Conservation (phyloP, 2,888 invertebrate genomes). For the Brachyopa scutellaris region DNA sequence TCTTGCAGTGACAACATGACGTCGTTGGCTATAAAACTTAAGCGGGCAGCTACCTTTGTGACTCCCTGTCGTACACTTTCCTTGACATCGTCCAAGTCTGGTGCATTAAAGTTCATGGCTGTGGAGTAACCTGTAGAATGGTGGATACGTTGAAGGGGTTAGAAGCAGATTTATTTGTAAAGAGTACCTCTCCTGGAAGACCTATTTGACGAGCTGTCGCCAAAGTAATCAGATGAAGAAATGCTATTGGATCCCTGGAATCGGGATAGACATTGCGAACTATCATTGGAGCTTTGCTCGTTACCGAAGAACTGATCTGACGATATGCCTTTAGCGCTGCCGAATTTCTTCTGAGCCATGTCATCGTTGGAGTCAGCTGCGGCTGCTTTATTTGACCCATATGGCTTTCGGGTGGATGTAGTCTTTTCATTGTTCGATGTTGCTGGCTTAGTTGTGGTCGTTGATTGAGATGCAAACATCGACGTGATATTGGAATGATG, state of each 20-base stretch:
- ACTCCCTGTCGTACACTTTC: constrained; percentile 98
- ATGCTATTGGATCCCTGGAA: constrained; percentile 98
- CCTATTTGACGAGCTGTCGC: constrained; percentile 82
- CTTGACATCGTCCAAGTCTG: constrained; percentile 97
- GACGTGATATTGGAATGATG: constrained; percentile 79
- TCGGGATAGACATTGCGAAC: constrained; percentile 85
- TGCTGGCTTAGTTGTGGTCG: constrained; percentile 31
- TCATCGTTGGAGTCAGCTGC: constrained; percentile 82
- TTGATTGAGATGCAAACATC: constrained; percentile 77
- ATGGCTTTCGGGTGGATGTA: constrained; percentile 67
- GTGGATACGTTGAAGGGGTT: constrained; percentile 14
- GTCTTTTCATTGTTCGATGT: constrained; percentile 69
- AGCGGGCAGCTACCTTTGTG: constrained; percentile 97
- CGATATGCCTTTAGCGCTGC: constrained; percentile 98
- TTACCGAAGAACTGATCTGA: constrained; percentile 98
- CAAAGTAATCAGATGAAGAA: constrained; percentile 98
- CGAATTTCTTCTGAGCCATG: constrained; percentile 97
- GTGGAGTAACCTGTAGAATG: constrained; percentile 77
- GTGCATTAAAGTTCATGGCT: constrained; percentile 83
- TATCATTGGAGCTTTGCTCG: constrained; percentile 83
- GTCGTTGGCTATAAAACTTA: constrained; percentile 96
- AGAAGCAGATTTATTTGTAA: not conserved
- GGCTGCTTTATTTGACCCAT: constrained; percentile 41
- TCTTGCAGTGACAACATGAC: constrained; percentile 96
- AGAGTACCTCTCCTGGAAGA: constrained; percentile 66